Evolutionary conservation across 2,888 invertebrate species (phyloP), one percentile per base, ranked within the genome.

Genomic region (Nomada ruficornis): DNA sequence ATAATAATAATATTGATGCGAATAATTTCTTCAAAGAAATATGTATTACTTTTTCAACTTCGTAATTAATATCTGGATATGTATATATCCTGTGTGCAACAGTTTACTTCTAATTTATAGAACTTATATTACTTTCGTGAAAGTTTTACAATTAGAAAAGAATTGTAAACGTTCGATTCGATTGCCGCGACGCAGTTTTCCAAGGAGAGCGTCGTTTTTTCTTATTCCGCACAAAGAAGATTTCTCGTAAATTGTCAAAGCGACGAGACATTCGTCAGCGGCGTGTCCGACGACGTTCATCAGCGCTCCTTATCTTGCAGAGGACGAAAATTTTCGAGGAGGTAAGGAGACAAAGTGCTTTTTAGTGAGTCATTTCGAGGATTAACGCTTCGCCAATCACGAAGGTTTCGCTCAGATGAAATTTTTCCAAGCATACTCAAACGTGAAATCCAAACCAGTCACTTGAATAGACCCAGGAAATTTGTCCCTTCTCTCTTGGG

Each of bases 331-430:
- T 87, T 86, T 82, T 78, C 77, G 67, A 83, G 74, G 69, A 76
- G 59, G 70, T 54, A 77, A 69, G 77, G 71, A 85, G 83, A 90
- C 89, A 90, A 90, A 90, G 88, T 88, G 85, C 85, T 88, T 90
- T 90, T 88, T 87, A 89, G 86, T 73, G 84, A 88, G 84, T 86
- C 89, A 87, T 88, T 90, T 86, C 84, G 77, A 89, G 89, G 89
- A 89, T 88, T 90, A 90, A 90, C 88, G 90, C 89, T 90, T 89
- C 89, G 89, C 85, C 84, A 88, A 85, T 79, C 86, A 87, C 82
- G 86, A 68, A 80, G 86, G 82, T 79, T 89, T 86, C 80, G 76
- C 82, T 71, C 82, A 82, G 86, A 85, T 83, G 74, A 85, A 90
- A 87, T 89, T 87, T 83, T 82, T 81, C 78, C 82, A 78, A 89